These are phyloP conservation scores for Bombyx mori DNA, from an alignment of 1,140 invertebrate species.

Conservation along the genomic window DNA sequence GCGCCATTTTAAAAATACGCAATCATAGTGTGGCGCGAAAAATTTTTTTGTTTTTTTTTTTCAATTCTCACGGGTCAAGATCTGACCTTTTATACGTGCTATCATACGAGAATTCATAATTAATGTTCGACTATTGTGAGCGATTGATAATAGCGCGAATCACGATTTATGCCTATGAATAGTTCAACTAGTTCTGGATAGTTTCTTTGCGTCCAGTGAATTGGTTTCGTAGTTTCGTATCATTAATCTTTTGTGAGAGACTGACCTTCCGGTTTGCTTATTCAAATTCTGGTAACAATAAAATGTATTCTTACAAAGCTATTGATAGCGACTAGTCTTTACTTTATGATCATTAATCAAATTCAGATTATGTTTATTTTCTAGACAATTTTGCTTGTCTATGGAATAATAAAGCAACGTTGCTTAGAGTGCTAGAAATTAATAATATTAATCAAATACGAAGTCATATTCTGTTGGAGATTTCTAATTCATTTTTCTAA, in stretches of 20 bases:
- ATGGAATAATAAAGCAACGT: too few species aligned
- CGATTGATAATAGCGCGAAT: constrained; percentile 48
- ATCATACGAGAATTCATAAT: constrained; percentile 57
- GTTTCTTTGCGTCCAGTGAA: constrained; percentile 12
- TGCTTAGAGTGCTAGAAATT: too few species aligned
- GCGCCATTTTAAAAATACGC: constrained; percentile 22
- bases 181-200: constrained; percentile 40
- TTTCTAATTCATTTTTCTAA: too few species aligned
- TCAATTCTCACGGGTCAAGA: constrained; percentile 65
- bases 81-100: constrained; percentile 57
- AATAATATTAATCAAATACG: too few species aligned
- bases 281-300: too few species aligned
- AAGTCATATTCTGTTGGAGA: too few species aligned
- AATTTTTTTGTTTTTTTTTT: constrained; percentile 34
- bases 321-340: too few species aligned
- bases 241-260: constrained; percentile 42
- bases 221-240: constrained; percentile 14
- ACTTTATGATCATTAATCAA: too few species aligned
- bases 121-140: constrained; percentile 49
- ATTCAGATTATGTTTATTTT: too few species aligned
- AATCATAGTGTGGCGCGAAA: not conserved
- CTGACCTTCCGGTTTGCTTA: constrained; percentile 25
- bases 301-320: too few species aligned
- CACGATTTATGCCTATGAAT: constrained; percentile 50
- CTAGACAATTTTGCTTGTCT: too few species aligned